A percentile compares a stretch with the other conserved stretches of the same genome.
Evolutionary conservation across 2,888 invertebrate genomes (phyloP).

Genomic region (Parnassius mnemosyne): DNA sequence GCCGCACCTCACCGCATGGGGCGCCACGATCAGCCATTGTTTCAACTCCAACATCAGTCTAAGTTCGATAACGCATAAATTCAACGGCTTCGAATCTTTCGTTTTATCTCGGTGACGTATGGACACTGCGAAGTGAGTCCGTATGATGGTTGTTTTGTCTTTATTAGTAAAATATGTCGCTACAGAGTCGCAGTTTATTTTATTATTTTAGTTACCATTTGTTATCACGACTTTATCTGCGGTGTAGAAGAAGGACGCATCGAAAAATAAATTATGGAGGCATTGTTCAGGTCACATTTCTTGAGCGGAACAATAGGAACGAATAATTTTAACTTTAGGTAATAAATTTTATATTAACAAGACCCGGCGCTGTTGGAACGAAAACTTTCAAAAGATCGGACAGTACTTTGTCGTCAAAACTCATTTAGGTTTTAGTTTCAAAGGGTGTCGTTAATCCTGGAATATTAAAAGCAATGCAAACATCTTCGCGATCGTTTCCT

Average conservation of each 20-base stretch:
- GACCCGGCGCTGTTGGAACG: constrained; percentile 36
- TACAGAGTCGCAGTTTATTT: constrained; percentile 67
- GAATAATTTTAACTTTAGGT: constrained; percentile 66
- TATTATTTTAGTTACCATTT: constrained; percentile 80
- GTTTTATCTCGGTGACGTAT: constrained; percentile 80
- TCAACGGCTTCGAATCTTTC: constrained; percentile 73
- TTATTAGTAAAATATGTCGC: constrained; percentile 81
- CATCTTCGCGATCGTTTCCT: constrained; percentile 53
- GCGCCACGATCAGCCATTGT: constrained; percentile 78
- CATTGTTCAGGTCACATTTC: constrained; percentile 72
- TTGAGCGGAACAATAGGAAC: constrained; percentile 70
- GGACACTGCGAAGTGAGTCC: constrained; percentile 79
- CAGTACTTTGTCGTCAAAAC: constrained; percentile 36
- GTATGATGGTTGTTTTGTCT: constrained; percentile 77
- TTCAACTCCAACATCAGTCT: constrained; percentile 64
- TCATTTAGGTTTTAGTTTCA: constrained; percentile 71
- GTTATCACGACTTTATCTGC: constrained; percentile 80
- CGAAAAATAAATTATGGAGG: constrained; percentile 78
- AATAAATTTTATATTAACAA: constrained; percentile 74
- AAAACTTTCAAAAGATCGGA: constrained; percentile 27
- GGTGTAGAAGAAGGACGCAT: constrained; percentile 68
- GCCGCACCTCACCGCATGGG: constrained; percentile 71
- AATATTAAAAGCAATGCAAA: constrained; percentile 68
- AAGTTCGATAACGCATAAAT: constrained; percentile 77
- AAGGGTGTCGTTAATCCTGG: constrained; percentile 70